Evolutionary conservation across 92 coral and sea anemone species (phyloP).

Genomic region (Paramuricea clavata): DNA sequence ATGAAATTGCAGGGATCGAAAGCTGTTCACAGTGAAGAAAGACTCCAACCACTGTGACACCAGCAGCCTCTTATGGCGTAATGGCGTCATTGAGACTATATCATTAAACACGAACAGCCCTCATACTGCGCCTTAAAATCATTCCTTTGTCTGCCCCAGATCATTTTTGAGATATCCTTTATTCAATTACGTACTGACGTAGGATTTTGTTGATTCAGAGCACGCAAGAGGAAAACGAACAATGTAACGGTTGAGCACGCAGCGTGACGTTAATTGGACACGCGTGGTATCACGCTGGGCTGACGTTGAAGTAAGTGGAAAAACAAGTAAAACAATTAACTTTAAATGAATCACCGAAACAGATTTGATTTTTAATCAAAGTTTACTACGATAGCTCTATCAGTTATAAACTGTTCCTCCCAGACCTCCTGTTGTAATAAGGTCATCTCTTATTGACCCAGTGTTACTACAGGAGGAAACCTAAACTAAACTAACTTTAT

Average conservation of each 20-base stretch:
- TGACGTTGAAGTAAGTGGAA: neutral
- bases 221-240: neutral
- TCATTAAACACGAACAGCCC: neutral
- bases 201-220: neutral
- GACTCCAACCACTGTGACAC: neutral
- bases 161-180: neutral
- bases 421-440: too few species aligned
- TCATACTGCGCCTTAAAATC: neutral
- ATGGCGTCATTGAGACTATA: neutral
- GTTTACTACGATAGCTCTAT: neutral
- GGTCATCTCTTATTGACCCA: too few species aligned
- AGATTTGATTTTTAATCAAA: neutral
- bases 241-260: slow-evolving; percentile 15
- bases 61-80: neutral
- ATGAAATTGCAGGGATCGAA: neutral
- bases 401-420: neutral
- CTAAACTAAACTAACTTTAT: too few species aligned
- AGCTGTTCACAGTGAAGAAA: neutral
- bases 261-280: neutral
- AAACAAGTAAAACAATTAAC: neutral
- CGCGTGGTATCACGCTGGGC: neutral
- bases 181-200: slow-evolving; percentile 5
- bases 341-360: slow-evolving; percentile 7
- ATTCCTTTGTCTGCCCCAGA: neutral
- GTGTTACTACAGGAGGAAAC: too few species aligned